Percentiles rank a stretch among this genome's conserved stretches.
Conservation (phyloP, 2,888 invertebrate genomes). For the Alviniconcha strummeri region DNA sequence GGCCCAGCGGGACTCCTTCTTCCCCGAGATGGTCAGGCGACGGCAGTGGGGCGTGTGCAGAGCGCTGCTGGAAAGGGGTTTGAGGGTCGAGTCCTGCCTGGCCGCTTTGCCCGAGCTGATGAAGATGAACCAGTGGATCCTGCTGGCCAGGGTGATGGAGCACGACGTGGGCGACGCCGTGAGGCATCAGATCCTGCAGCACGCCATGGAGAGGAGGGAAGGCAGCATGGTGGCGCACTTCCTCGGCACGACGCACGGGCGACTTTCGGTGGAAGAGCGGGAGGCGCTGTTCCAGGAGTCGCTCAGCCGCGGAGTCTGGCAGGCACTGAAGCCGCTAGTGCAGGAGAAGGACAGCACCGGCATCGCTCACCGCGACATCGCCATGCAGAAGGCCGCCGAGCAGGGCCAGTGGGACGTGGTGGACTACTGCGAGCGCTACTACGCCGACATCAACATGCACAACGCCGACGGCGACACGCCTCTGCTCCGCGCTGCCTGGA, state of each 20-base stretch:
- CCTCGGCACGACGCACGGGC: not conserved
- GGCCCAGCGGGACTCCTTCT: not conserved
- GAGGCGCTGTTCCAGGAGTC: conserved; percentile 6
- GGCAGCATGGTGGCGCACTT: not conserved
- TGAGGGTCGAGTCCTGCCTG: conserved; percentile 3
- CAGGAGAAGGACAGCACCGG: conserved; percentile 10
- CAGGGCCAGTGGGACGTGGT: conserved; percentile 16
- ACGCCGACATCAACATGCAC: conserved; percentile 8
- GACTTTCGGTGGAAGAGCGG: not conserved
- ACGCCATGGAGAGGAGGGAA: conserved; percentile 1
- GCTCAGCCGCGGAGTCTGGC: not conserved
- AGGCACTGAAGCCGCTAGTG: conserved; percentile 17
- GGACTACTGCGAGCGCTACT: not conserved
- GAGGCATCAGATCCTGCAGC: not conserved
- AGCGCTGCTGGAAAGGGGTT: not conserved
- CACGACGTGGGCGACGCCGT: conserved; percentile 2
- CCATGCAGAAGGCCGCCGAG: conserved; percentile 5
- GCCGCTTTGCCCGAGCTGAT: conserved; percentile 14
- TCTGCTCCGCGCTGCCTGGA: conserved; percentile 1
- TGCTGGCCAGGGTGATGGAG: conserved; percentile 26
- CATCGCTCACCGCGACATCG: not conserved
- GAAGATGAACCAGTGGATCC: conserved; percentile 19
- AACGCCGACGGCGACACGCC: conserved; percentile 1
- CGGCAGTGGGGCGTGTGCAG: conserved; percentile 12
- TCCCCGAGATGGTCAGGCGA: not conserved